A percentile compares a stretch with the other conserved stretches of the same genome.
phyloP scores from a whole-genome alignment of 2,797 vertebrate genomes.

The Lagorchestes hirsutus region DNA sequence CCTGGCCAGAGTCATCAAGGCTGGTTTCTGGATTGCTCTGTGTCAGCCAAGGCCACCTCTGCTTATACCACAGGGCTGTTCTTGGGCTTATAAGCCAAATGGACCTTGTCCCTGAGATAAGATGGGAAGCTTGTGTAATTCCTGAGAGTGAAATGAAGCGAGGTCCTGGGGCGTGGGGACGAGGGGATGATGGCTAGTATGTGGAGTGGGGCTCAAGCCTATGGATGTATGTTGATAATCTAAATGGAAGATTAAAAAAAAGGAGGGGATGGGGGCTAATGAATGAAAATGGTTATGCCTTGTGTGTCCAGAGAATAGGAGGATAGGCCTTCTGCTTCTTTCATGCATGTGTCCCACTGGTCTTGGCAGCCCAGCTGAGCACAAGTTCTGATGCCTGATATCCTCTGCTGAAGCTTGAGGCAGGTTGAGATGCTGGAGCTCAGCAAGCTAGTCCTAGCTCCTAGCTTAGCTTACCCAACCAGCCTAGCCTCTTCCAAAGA shows the following conservation, averaged over 20 bases:
- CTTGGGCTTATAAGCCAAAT: slow-evolving; percentile 47
- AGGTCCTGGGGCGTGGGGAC: background rate
- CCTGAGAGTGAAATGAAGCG: fast-evolving
- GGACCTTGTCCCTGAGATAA: slow-evolving; percentile 1
- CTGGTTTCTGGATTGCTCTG: background rate
- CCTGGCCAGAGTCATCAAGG: background rate
- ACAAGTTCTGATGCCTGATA: background rate
- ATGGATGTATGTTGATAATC: background rate
- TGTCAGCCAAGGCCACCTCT: fast-evolving
- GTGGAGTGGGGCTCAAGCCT: background rate
- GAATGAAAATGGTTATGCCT: background rate
- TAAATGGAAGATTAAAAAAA: slow-evolving; percentile 25
- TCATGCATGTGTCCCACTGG: background rate
- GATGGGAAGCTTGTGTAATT: background rate
- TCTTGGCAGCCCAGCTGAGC: fast-evolving
- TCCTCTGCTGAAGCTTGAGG: background rate
- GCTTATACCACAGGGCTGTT: background rate
- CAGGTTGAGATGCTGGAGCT: background rate
- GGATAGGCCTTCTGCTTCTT: background rate
- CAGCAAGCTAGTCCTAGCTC: background rate
- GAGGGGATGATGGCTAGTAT: background rate
- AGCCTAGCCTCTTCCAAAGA: background rate
- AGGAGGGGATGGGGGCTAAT: background rate
- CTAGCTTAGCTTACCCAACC: background rate
- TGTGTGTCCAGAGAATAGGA: background rate